phyloP scores from a whole-genome alignment of 2,888 invertebrate genomes.

The Peribatodes rhomboidaria region DNA sequence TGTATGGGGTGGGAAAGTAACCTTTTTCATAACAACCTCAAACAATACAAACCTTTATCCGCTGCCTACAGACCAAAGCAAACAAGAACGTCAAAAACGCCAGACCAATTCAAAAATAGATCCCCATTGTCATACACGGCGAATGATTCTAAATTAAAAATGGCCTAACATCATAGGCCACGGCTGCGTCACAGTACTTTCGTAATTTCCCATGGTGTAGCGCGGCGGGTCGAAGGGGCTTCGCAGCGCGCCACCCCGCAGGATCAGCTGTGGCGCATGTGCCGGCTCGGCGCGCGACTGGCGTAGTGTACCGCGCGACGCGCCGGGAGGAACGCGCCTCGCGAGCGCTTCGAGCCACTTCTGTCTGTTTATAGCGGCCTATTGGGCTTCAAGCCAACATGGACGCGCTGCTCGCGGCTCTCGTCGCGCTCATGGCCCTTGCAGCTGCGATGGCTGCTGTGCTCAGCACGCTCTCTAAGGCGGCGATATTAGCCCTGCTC shows the following conservation, averaged over 20 bases:
- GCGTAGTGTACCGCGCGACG: slow-evolving; percentile 60
- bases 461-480: slow-evolving; percentile 88
- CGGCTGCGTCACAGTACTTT: slow-evolving; percentile 5
- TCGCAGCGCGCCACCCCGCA: slow-evolving; percentile 33
- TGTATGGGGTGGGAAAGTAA: too few species aligned
- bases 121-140: slow-evolving; percentile 38
- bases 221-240: slow-evolving; percentile 18
- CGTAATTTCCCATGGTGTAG: slow-evolving; percentile 21
- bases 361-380: slow-evolving; percentile 62
- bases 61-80: too few species aligned
- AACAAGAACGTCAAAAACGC: background rate
- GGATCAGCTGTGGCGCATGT: slow-evolving; percentile 38
- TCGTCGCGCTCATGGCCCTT: slow-evolving; percentile 83
- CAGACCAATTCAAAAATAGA: slow-evolving; percentile 53
- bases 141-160: slow-evolving; percentile 45
- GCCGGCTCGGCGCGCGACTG: slow-evolving; percentile 60
- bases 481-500: slow-evolving; percentile 90
- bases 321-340: slow-evolving; percentile 51
- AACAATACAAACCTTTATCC: background rate
- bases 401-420: slow-evolving; percentile 84
- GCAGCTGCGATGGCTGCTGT: slow-evolving; percentile 86
- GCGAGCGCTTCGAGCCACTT: slow-evolving; percentile 54
- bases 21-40: too few species aligned
- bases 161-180: slow-evolving; percentile 36
- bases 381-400: slow-evolving; percentile 81